phyloP scores from a whole-genome alignment of 2,888 invertebrate species.

The Germaria angustata region DNA sequence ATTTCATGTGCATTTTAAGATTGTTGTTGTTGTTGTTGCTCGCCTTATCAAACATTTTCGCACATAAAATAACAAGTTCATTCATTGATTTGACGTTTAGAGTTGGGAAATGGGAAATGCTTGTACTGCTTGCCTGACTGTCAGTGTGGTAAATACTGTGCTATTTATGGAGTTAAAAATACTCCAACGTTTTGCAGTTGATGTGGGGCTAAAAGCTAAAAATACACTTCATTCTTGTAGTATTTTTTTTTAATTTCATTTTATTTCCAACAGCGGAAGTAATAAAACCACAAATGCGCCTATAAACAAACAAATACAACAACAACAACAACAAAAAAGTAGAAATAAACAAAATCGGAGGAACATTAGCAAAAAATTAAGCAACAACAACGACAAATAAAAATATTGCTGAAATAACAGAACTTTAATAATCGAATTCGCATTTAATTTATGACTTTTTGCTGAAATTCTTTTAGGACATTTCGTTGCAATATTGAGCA shows the following conservation, averaged over 20 bases:
- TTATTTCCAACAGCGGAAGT: constrained; percentile 62
- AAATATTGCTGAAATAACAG: constrained; percentile 16
- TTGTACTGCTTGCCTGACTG: background rate
- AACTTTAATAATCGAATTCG: constrained; percentile 4
- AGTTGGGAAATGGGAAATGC: constrained; percentile 53
- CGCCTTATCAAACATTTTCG: constrained; percentile 6
- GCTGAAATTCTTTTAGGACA: no score
- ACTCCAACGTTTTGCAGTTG: constrained; percentile 41
- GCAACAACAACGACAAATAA: constrained; percentile 18
- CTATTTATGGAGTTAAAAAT: constrained; percentile 55
- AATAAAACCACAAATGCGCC: constrained; percentile 64
- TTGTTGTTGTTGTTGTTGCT: background rate
- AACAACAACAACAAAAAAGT: constrained; percentile 33
- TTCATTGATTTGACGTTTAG: constrained; percentile 13
- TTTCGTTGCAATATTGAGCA: no score
- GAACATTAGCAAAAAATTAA: background rate
- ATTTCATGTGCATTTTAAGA: background rate
- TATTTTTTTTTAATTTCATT: constrained; percentile 3
- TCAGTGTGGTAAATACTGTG: constrained; percentile 24
- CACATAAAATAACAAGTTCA: background rate
- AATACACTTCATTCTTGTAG: constrained; percentile 34
- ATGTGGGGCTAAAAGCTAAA: constrained; percentile 58
- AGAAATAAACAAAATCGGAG: constrained; percentile 23
- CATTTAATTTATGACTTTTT: background rate
- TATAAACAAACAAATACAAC: constrained; percentile 56